These are phyloP conservation scores for Ernsta delagoae DNA, from an alignment of 2,888 invertebrate species.

Conservation along the genomic window DNA sequence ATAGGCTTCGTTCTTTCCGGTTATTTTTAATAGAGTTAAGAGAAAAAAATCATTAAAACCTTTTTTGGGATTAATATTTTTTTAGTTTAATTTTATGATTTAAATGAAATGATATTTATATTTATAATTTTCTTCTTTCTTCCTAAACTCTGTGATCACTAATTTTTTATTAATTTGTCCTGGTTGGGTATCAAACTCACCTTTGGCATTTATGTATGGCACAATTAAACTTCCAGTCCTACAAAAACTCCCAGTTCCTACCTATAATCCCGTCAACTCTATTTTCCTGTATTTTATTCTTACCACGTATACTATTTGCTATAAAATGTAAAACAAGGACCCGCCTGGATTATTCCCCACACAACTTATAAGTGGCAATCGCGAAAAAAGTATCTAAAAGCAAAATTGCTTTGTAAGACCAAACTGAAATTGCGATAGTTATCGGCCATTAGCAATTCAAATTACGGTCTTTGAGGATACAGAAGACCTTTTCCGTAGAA, in stretches of 20 bases:
- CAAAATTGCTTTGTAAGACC: slow-evolving; percentile 42
- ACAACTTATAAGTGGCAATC: slow-evolving; percentile 24
- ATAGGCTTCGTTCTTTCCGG: background rate
- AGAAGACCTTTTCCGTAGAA: slow-evolving; percentile 43
- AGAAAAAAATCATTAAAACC: background rate
- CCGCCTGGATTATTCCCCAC: slow-evolving; percentile 11
- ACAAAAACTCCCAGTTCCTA: no score
- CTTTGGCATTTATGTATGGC: no score
- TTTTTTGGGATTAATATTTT: background rate
- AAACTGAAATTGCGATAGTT: slow-evolving; percentile 45
- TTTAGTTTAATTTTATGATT: background rate
- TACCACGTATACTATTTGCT: background rate
- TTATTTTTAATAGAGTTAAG: background rate
- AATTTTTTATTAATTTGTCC: no score
- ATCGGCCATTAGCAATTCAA: slow-evolving; percentile 51
- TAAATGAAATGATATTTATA: no score
- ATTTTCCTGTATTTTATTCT: background rate
- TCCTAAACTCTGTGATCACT: no score
- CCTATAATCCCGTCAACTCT: background rate
- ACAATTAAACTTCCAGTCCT: no score
- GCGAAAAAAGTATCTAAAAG: slow-evolving; percentile 22
- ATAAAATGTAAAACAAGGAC: slow-evolving; percentile 4
- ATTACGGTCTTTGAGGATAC: slow-evolving; percentile 46
- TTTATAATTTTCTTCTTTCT: no score
- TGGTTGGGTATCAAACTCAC: no score